Evolutionary conservation across 1,140 invertebrate genomes (phyloP).

Genomic region (Theocolax elegans): DNA sequence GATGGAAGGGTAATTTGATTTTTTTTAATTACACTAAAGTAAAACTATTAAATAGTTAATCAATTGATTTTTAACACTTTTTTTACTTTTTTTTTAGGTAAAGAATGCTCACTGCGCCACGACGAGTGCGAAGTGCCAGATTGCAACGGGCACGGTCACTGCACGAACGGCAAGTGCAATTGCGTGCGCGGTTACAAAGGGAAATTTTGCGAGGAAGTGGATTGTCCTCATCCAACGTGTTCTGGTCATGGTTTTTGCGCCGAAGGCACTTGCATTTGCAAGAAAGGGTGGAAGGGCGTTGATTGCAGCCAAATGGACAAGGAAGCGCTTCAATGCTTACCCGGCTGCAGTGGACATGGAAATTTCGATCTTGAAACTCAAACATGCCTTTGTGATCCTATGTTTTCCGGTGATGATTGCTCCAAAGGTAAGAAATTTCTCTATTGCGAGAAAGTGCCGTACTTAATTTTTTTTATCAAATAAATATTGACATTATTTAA

Average conservation of each 20-base stretch:
- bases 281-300: constrained; percentile 94
- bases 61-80: too few relatives aligned
- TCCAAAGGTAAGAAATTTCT: constrained; percentile 76
- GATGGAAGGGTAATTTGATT: constrained; percentile 84
- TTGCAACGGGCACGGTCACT: constrained; percentile 94
- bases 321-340: constrained; percentile 91
- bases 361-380: constrained; percentile 94
- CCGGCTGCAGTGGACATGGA: constrained; percentile 93
- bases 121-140: constrained; percentile 94
- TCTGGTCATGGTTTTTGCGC: constrained; percentile 95
- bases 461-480: not conserved
- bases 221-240: constrained; percentile 96
- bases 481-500: too few relatives aligned
- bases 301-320: constrained; percentile 94
- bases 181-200: constrained; percentile 94
- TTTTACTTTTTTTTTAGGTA: constrained; percentile 49
- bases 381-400: constrained; percentile 88
- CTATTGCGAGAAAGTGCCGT: not conserved
- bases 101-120: constrained; percentile 92
- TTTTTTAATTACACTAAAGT: too few relatives aligned
- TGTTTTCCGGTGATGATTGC: constrained; percentile 95
- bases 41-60: too few relatives aligned
- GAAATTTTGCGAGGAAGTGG: constrained; percentile 90
- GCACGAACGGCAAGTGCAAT: constrained; percentile 92
- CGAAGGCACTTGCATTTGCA: constrained; percentile 95